Evolutionary conservation across 2,888 invertebrate species (phyloP).

Genomic region (Heliconius sara): DNA sequence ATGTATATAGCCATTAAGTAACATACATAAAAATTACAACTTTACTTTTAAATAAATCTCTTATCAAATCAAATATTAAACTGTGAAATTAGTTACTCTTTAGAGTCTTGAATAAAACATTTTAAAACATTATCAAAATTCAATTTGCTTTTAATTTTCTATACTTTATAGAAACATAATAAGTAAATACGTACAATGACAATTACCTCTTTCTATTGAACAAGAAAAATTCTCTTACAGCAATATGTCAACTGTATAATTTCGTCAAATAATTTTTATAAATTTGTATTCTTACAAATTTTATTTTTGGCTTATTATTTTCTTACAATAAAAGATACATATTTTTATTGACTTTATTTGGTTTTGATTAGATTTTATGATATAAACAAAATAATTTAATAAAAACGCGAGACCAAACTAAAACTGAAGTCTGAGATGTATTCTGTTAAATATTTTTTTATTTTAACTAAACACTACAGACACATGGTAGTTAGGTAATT

Average conservation of each 20-base stretch:
- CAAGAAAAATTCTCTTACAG: neutral
- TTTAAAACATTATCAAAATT: conserved; percentile 29
- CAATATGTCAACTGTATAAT: neutral
- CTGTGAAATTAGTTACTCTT: conserved; percentile 19
- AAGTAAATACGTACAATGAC: conserved; percentile 30
- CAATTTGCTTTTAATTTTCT: conserved; percentile 43
- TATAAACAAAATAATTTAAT: too few relatives aligned
- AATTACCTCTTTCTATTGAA: neutral
- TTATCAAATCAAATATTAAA: conserved; percentile 26
- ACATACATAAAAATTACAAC: neutral
- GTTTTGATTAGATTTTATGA: too few relatives aligned
- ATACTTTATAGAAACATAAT: conserved; percentile 30
- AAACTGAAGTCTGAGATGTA: too few relatives aligned
- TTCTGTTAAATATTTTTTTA: too few relatives aligned
- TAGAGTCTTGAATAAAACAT: conserved; percentile 13
- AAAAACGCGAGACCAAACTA: too few relatives aligned
- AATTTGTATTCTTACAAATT: neutral
- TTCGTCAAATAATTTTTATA: neutral
- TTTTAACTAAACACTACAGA: too few relatives aligned
- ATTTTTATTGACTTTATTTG: too few relatives aligned
- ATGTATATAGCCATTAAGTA: neutral
- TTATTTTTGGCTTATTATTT: too few relatives aligned
- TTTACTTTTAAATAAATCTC: conserved; percentile 13
- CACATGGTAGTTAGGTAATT: too few relatives aligned
- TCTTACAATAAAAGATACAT: too few relatives aligned